Evolutionary conservation across 2,113 vertebrate genomes (phyloP), one percentile per base, ranked within the genome.

Genomic region (Cervus canadensis): DNA sequence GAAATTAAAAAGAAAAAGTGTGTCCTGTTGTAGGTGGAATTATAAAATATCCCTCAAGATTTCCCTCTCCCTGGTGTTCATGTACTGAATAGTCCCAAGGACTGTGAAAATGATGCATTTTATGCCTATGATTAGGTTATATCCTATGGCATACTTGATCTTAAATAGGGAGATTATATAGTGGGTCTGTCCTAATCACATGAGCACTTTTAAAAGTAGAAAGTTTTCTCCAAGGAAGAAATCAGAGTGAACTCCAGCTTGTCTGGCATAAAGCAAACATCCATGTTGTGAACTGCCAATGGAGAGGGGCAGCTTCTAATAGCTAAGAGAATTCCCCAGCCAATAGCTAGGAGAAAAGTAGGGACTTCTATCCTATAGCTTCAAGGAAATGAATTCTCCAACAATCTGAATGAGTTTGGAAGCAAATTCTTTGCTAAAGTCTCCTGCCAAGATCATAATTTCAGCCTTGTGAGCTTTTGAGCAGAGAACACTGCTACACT

Each of bases 371-470:
- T 62, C 48, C 62, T 85, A 91, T 13, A 91, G 30, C 43, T 87
- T 28, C 23, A 83, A 97, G 60, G n/a, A 93, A 96, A 96, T 89
- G 15, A 94, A 78, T 87, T 92, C 3, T 59, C 23, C 40, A 88
- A 92, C 50, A 97, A 87, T 48, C 14, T 56, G 40, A 93, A 95
- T 82, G 81, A 92, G 10, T 26, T 74, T 50, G 15, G 33, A 92
- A 89, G 52, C 3, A 92, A 85, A 82, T 81, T 92, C 45, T 86
- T 92, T 40, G 40, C 56, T 79, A 57, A 82, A 71, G 52, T 74
- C 48, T 85, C 36, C 57, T 11, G 87, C 54, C 79, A 97, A 89
- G 15, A 89, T 30, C 62, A 60, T 89, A 83, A 79, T 81, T 96
- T 94, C 57, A 60, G 57, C 59, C 45, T 85, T 74, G 10, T 71